phyloP scores from a whole-genome alignment of 2,888 invertebrate species.

The Sclerodermus sp. region DNA sequence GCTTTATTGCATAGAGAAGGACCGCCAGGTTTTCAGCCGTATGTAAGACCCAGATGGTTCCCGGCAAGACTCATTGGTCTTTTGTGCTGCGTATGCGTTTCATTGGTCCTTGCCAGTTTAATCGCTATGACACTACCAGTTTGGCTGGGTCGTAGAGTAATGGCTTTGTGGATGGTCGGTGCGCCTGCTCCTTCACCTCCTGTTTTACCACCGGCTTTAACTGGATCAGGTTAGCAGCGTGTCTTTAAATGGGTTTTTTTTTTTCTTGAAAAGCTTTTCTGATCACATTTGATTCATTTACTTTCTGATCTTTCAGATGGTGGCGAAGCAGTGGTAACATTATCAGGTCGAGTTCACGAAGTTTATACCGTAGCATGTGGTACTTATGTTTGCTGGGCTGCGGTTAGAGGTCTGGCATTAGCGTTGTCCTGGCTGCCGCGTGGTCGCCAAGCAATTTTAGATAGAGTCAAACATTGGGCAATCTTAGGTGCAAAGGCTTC shows the following conservation, averaged over 20 bases:
- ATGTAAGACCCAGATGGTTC: slow-evolving; percentile 83
- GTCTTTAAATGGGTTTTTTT: too few species aligned
- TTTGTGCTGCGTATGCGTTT: slow-evolving; percentile 77
- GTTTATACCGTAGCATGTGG: slow-evolving; percentile 94
- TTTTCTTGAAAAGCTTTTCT: slow-evolving; percentile 11
- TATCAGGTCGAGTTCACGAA: slow-evolving; percentile 81
- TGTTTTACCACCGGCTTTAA: slow-evolving; percentile 43
- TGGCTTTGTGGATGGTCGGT: slow-evolving; percentile 82
- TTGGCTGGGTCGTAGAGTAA: slow-evolving; percentile 84
- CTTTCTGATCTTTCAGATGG: slow-evolving; percentile 28
- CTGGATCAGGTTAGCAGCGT: slow-evolving; percentile 38
- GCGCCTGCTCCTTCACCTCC: slow-evolving; percentile 54
- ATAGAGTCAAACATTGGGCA: slow-evolving; percentile 73
- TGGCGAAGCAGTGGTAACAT: slow-evolving; percentile 40
- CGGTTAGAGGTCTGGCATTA: slow-evolving; percentile 80
- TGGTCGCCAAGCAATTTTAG: slow-evolving; percentile 77
- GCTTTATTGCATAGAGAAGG: slow-evolving; percentile 79
- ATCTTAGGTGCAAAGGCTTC: slow-evolving; percentile 74
- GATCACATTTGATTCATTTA: slow-evolving; percentile 1
- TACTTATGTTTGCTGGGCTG: slow-evolving; percentile 92
- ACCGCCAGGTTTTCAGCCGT: slow-evolving; percentile 87
- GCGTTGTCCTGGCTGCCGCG: slow-evolving; percentile 87
- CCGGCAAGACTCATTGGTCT: slow-evolving; percentile 69
- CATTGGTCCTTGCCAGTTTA: slow-evolving; percentile 82
- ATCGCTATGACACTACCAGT: slow-evolving; percentile 87